phyloP scores from a whole-genome alignment of 2,113 vertebrate species.

The Drymodes brunneopygia region DNA sequence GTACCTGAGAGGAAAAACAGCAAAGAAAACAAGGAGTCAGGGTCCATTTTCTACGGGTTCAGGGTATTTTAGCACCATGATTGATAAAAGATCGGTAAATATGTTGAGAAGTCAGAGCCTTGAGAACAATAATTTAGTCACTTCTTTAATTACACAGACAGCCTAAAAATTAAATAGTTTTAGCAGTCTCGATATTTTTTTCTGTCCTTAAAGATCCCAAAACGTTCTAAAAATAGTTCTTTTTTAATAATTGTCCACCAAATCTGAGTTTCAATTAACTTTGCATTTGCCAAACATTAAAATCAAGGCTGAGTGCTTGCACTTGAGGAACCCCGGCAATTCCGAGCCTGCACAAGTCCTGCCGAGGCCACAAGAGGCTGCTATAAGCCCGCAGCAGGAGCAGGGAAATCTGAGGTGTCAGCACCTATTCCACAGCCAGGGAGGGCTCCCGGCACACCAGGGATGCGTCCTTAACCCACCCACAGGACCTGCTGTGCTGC shows the following conservation, averaged over 20 bases:
- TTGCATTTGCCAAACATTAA: rapidly evolving
- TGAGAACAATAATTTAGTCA: background rate
- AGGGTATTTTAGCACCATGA: background rate
- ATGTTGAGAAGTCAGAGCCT: background rate
- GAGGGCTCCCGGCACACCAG: rapidly evolving
- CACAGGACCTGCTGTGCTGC: background rate
- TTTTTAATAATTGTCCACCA: background rate
- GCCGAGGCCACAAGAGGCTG: slow-evolving; percentile 60
- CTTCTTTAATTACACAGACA: background rate
- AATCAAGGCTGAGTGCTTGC: background rate
- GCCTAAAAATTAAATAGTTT: background rate
- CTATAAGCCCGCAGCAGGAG: background rate
- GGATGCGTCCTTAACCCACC: background rate
- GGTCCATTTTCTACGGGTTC: background rate
- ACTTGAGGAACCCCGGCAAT: background rate
- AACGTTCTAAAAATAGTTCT: background rate
- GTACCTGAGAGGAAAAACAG: slow-evolving; percentile 77
- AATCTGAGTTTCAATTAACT: background rate
- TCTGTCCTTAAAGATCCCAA: background rate
- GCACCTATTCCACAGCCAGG: background rate
- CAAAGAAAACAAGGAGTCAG: background rate
- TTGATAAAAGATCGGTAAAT: background rate
- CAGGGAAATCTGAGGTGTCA: background rate
- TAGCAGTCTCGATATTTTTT: background rate
- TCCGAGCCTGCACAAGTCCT: background rate